These are phyloP conservation scores for Germaria angustata DNA, from an alignment of 2,888 invertebrate species.

Conservation along the genomic window DNA sequence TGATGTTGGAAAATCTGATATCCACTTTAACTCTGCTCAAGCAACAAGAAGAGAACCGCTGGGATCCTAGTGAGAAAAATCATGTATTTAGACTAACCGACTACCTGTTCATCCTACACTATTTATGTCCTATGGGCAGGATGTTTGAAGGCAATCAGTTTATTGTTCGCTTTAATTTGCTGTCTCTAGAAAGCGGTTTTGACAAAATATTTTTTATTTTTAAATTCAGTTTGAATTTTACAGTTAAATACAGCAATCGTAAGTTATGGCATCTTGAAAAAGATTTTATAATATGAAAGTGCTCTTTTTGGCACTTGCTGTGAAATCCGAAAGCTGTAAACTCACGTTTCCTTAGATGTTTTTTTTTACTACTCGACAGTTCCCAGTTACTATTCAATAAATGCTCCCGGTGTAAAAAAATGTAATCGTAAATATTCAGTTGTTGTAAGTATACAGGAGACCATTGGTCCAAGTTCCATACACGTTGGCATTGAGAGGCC, in stretches of 20 bases:
- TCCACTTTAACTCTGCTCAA: no score
- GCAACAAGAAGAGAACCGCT: no score
- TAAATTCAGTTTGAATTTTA: not conserved
- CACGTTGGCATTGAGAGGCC: not conserved
- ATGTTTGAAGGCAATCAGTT: no score
- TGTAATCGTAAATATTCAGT: constrained; percentile 66
- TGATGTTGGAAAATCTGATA: no score
- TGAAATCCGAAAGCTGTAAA: not conserved
- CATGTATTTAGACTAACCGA: no score
- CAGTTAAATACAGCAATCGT: not conserved
- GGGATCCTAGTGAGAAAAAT: no score
- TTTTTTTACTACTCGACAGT: not conserved
- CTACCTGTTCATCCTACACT: no score
- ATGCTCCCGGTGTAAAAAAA: constrained; percentile 35
- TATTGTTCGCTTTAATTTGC: no score
- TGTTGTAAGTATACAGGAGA: not conserved
- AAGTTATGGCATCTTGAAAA: not conserved
- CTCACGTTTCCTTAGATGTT: no score
- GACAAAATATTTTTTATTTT: not conserved
- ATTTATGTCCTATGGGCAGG: no score
- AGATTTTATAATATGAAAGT: not conserved
- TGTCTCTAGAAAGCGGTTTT: not conserved
- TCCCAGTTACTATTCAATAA: constrained; percentile 43
- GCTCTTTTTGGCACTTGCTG: not conserved
- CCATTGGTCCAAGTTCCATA: not conserved